Conservation (phyloP, 2,797 vertebrate species). For the Bradypodion ventrale region DNA sequence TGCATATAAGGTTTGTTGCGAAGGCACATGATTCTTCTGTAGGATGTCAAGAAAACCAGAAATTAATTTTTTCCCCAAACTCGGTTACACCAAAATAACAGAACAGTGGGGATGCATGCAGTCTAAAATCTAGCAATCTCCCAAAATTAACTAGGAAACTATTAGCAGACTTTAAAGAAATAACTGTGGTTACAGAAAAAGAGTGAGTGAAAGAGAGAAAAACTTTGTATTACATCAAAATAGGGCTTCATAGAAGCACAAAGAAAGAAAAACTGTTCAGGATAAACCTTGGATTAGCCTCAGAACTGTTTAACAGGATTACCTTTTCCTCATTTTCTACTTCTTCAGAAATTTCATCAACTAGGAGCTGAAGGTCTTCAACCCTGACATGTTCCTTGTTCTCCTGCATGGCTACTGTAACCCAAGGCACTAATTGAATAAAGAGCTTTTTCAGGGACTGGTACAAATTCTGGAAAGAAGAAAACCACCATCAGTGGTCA, state of each 20-base stretch:
- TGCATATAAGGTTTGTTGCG: slow-evolving; percentile 77
- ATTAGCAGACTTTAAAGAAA: not conserved
- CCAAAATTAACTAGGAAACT: not conserved
- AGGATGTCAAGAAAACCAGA: slow-evolving; percentile 22
- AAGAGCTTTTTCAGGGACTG: slow-evolving; percentile 75
- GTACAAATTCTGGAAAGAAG: slow-evolving; percentile 79
- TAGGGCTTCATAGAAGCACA: not conserved
- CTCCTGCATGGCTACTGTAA: slow-evolving; percentile 47
- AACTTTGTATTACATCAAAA: not conserved
- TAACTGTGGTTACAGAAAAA: not conserved
- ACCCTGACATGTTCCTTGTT: slow-evolving; percentile 72
- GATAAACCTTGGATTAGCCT: not conserved
- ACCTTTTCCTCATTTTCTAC: slow-evolving; percentile 77
- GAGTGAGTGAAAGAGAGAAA: not conserved
- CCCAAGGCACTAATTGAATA: slow-evolving; percentile 78
- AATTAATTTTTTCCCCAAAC: not conserved
- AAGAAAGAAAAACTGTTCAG: slow-evolving; percentile 7
- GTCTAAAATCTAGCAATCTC: not conserved
- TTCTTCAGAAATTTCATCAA: slow-evolving; percentile 85
- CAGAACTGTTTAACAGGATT: slow-evolving; percentile 32
- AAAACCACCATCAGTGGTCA: slow-evolving; percentile 12
- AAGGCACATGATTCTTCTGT: slow-evolving; percentile 76
- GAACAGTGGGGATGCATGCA: not conserved
- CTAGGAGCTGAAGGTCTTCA: slow-evolving; percentile 83
- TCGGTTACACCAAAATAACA: not conserved